Conservation (phyloP, 1,140 invertebrate species). For the Heliothis subflexa region DNA sequence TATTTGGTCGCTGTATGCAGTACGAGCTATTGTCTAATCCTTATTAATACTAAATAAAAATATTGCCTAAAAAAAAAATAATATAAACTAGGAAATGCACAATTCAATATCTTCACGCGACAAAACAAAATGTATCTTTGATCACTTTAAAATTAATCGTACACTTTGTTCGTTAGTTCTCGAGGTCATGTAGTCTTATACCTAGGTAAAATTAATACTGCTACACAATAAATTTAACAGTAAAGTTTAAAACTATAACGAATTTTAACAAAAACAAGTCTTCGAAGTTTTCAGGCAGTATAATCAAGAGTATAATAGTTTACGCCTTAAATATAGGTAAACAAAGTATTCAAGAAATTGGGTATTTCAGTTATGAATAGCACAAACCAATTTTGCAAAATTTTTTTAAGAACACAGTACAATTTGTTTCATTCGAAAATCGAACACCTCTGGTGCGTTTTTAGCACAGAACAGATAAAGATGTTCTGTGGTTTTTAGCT, state of each 20-base stretch:
- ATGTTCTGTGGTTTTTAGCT: too few species aligned
- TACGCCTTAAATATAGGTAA: neutral
- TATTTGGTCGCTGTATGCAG: slow-evolving; percentile 78
- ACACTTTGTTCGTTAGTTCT: slow-evolving; percentile 26
- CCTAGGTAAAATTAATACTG: slow-evolving; percentile 19
- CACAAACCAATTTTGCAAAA: too few species aligned
- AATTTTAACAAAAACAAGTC: slow-evolving; percentile 37
- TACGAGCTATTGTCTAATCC: slow-evolving; percentile 43
- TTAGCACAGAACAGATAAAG: too few species aligned
- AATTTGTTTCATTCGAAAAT: too few species aligned
- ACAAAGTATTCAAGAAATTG: too few species aligned
- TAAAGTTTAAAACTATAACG: slow-evolving; percentile 26
- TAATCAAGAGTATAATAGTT: neutral
- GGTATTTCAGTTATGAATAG: too few species aligned
- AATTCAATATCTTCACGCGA: slow-evolving; percentile 46
- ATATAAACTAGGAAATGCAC: slow-evolving; percentile 56
- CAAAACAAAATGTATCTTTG: slow-evolving; percentile 16
- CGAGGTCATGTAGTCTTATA: slow-evolving; percentile 12
- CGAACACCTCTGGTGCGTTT: too few species aligned
- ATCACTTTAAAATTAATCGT: slow-evolving; percentile 20
- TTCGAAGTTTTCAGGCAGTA: slow-evolving; percentile 12
- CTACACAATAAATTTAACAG: slow-evolving; percentile 28
- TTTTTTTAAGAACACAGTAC: too few species aligned
- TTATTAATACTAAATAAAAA: slow-evolving; percentile 47
- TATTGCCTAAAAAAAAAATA: slow-evolving; percentile 36